These are phyloP conservation scores for Crocidura indochinensis DNA, from an alignment of 2,797 vertebrate genomes.

Conservation along the genomic window DNA sequence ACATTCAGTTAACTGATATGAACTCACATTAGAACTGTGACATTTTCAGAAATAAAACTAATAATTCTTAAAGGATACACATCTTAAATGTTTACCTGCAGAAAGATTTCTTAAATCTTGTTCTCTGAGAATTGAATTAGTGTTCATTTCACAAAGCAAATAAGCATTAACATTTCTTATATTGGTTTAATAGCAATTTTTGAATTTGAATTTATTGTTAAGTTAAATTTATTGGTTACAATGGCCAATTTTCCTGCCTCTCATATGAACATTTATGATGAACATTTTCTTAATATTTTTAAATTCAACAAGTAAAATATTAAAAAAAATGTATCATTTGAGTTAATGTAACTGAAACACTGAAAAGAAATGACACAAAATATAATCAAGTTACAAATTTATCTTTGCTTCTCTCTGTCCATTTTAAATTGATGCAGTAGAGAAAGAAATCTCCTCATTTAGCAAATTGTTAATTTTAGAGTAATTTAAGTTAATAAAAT, in stretches of 20 bases:
- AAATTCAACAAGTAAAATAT: slow-evolving; percentile 38
- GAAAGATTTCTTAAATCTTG: slow-evolving; percentile 42
- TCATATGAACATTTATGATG: slow-evolving; percentile 12
- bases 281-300: slow-evolving; percentile 35
- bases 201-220: slow-evolving; percentile 61
- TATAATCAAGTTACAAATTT: slow-evolving; percentile 46
- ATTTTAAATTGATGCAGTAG: slow-evolving; percentile 28
- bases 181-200: slow-evolving; percentile 38
- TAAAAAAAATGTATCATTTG: slow-evolving; percentile 18
- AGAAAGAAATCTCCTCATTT: slow-evolving; percentile 60
- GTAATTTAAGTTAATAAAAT: slow-evolving; percentile 31
- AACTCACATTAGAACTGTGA: slow-evolving; percentile 51
- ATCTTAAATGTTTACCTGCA: slow-evolving; percentile 72
- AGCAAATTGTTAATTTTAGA: slow-evolving; percentile 4
- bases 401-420: slow-evolving; percentile 28
- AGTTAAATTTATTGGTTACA: neutral
- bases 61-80: slow-evolving; percentile 46
- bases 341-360: slow-evolving; percentile 46
- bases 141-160: slow-evolving; percentile 43
- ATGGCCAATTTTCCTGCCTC: slow-evolving; percentile 51
- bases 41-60: slow-evolving; percentile 71
- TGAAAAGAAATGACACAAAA: slow-evolving; percentile 47
- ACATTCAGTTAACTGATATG: slow-evolving; percentile 52
- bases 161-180: slow-evolving; percentile 44
- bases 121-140: neutral